phyloP scores from a whole-genome alignment of 2,797 vertebrate species.

The Merluccius polli region DNA sequence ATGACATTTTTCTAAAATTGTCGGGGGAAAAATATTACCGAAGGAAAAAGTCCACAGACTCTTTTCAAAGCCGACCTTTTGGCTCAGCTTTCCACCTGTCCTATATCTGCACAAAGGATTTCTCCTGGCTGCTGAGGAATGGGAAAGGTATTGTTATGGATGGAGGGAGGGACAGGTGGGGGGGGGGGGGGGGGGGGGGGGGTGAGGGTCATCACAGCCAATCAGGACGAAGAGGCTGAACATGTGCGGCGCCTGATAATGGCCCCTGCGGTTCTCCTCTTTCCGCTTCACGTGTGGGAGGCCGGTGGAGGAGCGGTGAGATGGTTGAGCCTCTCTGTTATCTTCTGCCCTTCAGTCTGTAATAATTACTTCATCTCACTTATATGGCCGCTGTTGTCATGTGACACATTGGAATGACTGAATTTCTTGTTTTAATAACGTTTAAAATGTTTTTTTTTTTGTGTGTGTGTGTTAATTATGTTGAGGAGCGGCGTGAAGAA shows the following conservation, averaged over 20 bases:
- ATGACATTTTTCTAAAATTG: neutral
- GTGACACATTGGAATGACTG: neutral
- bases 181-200: neutral
- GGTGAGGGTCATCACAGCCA: neutral
- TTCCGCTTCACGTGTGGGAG: neutral
- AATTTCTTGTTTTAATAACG: neutral
- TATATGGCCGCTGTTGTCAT: neutral
- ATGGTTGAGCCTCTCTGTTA: neutral
- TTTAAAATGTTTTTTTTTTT: constrained; percentile 1
- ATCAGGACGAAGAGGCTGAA: neutral
- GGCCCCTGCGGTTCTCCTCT: neutral
- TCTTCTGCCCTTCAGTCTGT: no score
- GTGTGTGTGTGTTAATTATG: neutral
- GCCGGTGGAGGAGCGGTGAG: neutral
- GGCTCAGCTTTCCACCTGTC: neutral
- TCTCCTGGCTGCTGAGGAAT: neutral
- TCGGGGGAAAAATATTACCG: neutral
- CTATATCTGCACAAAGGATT: neutral
- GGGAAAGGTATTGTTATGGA: neutral
- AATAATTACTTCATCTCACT: neutral
- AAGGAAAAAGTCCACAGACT: neutral
- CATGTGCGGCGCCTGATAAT: neutral
- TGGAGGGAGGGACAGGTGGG: neutral
- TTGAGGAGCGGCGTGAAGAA: neutral
- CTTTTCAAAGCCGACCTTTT: neutral